Conservation (phyloP, 2,113 vertebrate species). For the Bettongia penicillata region DNA sequence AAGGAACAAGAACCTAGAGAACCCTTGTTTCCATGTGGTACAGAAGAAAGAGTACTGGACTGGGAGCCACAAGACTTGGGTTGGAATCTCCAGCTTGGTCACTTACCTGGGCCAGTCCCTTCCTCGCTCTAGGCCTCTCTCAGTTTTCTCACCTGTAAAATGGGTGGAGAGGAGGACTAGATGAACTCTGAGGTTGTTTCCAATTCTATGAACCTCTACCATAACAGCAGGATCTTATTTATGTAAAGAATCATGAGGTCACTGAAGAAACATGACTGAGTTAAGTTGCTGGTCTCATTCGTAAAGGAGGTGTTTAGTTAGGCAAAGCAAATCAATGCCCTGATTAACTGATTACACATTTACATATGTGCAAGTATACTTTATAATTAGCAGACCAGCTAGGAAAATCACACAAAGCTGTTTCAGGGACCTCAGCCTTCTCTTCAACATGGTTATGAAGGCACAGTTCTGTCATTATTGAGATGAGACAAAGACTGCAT, state of each 20-base stretch:
- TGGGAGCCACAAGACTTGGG: background rate
- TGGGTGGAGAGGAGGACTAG: no score
- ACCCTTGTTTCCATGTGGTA: background rate
- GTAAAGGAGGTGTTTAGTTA: background rate
- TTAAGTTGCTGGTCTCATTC: background rate
- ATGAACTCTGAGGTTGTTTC: background rate
- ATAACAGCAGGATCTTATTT: background rate
- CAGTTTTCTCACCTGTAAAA: background rate
- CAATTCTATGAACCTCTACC: background rate
- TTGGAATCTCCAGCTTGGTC: background rate
- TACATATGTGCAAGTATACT: background rate
- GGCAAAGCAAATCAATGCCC: background rate
- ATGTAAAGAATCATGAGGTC: background rate
- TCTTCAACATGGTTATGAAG: background rate
- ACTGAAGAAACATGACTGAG: background rate
- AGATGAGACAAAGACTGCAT: background rate
- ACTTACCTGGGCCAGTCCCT: no score
- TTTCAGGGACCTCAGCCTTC: background rate
- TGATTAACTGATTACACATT: background rate
- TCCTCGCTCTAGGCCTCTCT: background rate
- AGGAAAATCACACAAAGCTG: background rate
- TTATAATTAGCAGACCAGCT: background rate
- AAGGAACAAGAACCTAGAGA: background rate
- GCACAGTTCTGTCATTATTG: background rate
- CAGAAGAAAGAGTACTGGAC: background rate